These are phyloP conservation scores for Leguminivora glycinivorella DNA, from an alignment of 1,140 invertebrate species.

Conservation along the genomic window DNA sequence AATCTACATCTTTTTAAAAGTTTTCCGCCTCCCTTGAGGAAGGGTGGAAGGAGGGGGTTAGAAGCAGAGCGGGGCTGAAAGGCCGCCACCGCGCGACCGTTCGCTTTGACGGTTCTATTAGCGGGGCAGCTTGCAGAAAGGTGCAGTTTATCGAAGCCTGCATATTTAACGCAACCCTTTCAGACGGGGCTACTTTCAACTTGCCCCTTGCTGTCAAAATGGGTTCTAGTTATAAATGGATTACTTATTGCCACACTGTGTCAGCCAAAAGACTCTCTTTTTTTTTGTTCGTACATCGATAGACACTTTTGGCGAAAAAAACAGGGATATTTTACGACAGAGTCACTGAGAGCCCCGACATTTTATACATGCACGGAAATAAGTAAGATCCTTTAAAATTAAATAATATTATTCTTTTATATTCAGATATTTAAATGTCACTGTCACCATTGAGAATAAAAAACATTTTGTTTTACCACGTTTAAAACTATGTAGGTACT, in stretches of 20 bases:
- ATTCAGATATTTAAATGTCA: no score
- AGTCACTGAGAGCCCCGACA: no score
- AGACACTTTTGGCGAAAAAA: no score
- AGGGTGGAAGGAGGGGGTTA: neutral
- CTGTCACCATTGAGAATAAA: no score
- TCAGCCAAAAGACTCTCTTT: neutral
- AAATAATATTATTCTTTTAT: no score
- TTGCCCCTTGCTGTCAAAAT: neutral
- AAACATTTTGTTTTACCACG: no score
- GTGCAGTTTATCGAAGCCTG: conserved; percentile 45
- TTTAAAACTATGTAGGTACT: no score
- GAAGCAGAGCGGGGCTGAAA: neutral
- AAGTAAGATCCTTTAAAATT: no score
- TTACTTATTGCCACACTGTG: conserved; percentile 35
- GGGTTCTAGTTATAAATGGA: conserved; percentile 32
- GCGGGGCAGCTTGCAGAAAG: conserved; percentile 36
- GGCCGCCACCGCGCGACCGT: neutral
- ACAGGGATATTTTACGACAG: no score
- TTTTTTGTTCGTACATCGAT: no score
- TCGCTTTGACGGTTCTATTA: conserved; percentile 29
- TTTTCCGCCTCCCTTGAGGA: neutral
- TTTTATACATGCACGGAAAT: no score
- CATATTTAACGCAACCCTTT: conserved; percentile 44
- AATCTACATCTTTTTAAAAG: conserved; percentile 20
- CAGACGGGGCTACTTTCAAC: conserved; percentile 4